Evolutionary conservation across 2,888 invertebrate genomes (phyloP).

Genomic region (Drosophila buzzatii): DNA sequence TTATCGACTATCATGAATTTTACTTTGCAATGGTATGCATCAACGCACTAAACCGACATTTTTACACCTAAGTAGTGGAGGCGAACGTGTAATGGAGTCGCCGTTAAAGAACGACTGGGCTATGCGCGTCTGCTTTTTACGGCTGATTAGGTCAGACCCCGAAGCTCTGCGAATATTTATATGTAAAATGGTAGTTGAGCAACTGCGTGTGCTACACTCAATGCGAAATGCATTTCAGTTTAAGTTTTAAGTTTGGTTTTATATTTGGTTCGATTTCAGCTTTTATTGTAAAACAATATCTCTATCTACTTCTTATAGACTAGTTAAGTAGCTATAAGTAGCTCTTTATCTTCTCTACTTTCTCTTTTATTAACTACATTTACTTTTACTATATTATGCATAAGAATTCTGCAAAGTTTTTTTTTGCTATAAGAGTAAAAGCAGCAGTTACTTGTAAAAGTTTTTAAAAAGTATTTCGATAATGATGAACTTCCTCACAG

Average conservation of each 20-base stretch:
- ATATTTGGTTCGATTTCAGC: background rate
- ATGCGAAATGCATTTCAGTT: background rate
- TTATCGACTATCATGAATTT: conserved; percentile 66
- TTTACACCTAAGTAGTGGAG: conserved; percentile 75
- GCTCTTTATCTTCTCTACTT: background rate
- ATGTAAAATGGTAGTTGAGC: background rate
- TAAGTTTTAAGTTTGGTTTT: background rate
- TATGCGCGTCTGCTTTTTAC: conserved; percentile 59
- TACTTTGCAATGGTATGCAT: conserved; percentile 69
- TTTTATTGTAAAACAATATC: background rate
- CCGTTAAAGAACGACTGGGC: conserved; percentile 20
- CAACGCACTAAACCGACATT: conserved; percentile 79
- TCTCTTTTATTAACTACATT: background rate
- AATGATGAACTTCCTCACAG: background rate
- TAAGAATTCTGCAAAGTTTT: background rate
- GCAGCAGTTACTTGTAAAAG: background rate
- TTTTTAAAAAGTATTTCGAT: background rate
- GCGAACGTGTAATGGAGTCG: conserved; percentile 16
- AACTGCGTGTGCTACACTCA: background rate
- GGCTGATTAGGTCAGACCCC: conserved; percentile 63
- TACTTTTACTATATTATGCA: background rate
- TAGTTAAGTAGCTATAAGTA: background rate
- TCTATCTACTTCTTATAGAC: background rate
- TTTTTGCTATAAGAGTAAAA: background rate
- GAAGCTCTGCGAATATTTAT: conserved; percentile 20